Conservation (phyloP, 2,888 invertebrate species). For the Lochmaea crataegi region DNA sequence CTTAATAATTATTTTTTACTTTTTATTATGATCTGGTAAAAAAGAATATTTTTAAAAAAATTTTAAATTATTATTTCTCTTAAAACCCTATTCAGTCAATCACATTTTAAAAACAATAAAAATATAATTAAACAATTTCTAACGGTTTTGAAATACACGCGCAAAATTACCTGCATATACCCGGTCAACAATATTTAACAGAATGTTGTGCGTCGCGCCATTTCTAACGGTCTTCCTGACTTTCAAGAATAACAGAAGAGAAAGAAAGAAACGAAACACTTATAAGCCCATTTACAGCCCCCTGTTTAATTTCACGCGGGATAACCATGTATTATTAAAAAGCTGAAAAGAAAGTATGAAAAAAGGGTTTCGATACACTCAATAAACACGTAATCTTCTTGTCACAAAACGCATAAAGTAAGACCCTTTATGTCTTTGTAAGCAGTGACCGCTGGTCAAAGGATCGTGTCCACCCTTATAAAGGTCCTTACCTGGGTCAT, state of each 20-base stretch:
- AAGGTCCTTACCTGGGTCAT: conserved; percentile 33
- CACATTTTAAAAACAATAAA: too few species aligned
- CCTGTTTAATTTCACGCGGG: conserved; percentile 37
- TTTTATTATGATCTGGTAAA: too few species aligned
- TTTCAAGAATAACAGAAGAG: conserved; percentile 12
- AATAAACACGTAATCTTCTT: conserved; percentile 44
- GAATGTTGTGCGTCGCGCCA: conserved; percentile 10
- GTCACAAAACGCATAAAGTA: conserved; percentile 25
- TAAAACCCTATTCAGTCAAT: too few species aligned
- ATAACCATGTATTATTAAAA: conserved; percentile 22
- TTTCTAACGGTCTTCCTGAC: conserved; percentile 37
- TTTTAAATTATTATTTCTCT: too few species aligned
- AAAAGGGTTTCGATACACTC: conserved; percentile 33
- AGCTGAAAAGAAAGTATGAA: conserved; percentile 16
- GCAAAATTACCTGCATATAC: conserved; percentile 10
- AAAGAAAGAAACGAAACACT: conserved; percentile 25
- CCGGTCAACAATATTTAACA: not conserved
- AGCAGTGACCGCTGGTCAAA: conserved; percentile 42
- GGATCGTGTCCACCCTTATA: conserved; percentile 30
- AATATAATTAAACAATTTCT: too few species aligned
- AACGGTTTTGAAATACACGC: not conserved
- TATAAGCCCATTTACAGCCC: conserved; percentile 38
- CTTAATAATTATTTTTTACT: too few species aligned
- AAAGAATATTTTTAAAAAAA: too few species aligned
- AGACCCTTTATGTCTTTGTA: conserved; percentile 14